A percentile compares a stretch with the other conserved stretches of the same genome.
Conservation (phyloP, 2,888 invertebrate species). For the Odontomyia ornata region DNA sequence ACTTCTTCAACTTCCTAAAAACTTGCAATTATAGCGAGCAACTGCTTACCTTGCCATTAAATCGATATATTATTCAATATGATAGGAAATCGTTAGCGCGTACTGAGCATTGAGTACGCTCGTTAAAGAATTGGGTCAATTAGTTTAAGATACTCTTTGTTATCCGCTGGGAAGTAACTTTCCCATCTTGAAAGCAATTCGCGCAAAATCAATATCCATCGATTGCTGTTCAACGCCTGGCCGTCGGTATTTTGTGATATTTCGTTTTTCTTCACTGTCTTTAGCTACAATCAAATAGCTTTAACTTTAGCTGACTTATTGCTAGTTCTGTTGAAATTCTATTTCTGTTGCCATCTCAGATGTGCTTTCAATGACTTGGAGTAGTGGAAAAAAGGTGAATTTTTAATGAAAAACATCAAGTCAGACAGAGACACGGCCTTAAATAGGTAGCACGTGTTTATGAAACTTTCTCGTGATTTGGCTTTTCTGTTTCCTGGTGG, state of each 20-base stretch:
- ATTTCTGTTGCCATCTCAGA: background rate
- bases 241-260: background rate
- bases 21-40: too few relatives aligned
- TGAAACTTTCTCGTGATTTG: background rate
- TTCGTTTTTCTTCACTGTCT: background rate
- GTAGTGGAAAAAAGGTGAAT: background rate
- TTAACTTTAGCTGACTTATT: background rate
- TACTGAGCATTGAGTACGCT: background rate
- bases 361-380: background rate
- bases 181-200: background rate
- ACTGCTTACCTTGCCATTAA: background rate
- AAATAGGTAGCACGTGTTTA: background rate
- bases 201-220: background rate
- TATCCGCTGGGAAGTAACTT: background rate
- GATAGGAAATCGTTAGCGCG: background rate
- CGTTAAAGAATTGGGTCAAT: background rate
- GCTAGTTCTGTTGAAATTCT: background rate
- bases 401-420: background rate
- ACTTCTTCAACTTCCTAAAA: too few relatives aligned
- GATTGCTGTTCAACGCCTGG: background rate
- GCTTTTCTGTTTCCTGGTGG: background rate
- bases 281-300: background rate
- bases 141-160: background rate
- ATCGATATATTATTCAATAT: background rate
- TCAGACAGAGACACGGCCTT: background rate